Evolutionary conservation across 2,113 vertebrate genomes (phyloP).

Genomic region (Gobio gobio): DNA sequence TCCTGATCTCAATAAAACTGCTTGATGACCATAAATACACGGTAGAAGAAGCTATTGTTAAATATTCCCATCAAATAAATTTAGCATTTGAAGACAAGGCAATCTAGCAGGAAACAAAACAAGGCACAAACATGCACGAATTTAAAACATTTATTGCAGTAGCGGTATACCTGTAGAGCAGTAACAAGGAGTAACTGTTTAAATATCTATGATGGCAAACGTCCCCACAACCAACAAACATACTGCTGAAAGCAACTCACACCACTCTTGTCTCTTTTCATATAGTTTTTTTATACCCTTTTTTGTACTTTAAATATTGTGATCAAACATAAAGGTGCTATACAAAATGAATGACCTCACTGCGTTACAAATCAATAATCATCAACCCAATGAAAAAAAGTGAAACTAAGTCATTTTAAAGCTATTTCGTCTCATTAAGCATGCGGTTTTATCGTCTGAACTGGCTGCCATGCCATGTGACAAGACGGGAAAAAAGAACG

Average conservation of each 20-base stretch:
- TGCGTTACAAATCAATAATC: slow-evolving; percentile 84
- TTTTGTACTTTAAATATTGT: slow-evolving; percentile 78
- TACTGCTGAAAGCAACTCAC: slow-evolving; percentile 96
- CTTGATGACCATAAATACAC: neutral
- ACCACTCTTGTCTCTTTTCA: slow-evolving; percentile 80
- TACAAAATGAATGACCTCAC: slow-evolving; percentile 86
- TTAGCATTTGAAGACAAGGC: neutral
- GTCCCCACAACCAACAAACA: slow-evolving; percentile 95
- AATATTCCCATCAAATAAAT: neutral
- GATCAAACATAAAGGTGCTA: slow-evolving; percentile 87
- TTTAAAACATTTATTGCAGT: slow-evolving; percentile 99
- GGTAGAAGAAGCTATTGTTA: neutral
- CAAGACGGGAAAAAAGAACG: slow-evolving; percentile 56
- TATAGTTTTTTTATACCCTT: slow-evolving; percentile 69
- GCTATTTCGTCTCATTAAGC: slow-evolving; percentile 79
- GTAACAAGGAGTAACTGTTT: slow-evolving; percentile 98
- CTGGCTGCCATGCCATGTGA: slow-evolving; percentile 93
- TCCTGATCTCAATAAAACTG: neutral
- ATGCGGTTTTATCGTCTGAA: slow-evolving; percentile 89
- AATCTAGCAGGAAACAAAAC: slow-evolving; percentile 54
- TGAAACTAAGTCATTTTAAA: slow-evolving; percentile 82
- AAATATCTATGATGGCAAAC: slow-evolving; percentile 97
- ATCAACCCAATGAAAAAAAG: slow-evolving; percentile 77
- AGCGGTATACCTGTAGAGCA: slow-evolving; percentile 98
- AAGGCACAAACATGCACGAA: slow-evolving; percentile 80